These are phyloP conservation scores for Notoglanidium macrostoma DNA, from an alignment of 2,797 vertebrate genomes.

Conservation along the genomic window DNA sequence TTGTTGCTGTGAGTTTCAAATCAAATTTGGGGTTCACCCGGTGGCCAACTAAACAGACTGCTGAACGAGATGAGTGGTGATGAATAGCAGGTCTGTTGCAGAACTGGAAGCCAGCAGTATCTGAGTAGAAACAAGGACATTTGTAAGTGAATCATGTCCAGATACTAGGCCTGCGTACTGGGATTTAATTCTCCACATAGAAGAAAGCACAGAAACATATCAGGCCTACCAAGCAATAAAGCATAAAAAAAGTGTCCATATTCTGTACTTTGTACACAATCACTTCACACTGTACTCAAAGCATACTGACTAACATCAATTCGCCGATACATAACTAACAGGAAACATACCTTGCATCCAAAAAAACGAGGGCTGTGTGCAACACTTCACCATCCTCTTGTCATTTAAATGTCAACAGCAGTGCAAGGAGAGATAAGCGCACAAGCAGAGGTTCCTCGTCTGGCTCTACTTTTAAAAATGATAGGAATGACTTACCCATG, in stretches of 20 bases:
- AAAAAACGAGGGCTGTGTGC: neutral
- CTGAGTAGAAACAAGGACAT: constrained; percentile 36
- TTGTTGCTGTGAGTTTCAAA: constrained; percentile 32
- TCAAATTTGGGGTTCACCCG: constrained; percentile 35
- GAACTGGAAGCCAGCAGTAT: constrained; percentile 26
- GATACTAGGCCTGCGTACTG: neutral
- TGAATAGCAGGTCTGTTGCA: constrained; percentile 34
- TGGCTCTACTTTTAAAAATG: neutral
- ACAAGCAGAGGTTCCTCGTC: neutral
- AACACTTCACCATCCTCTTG: neutral
- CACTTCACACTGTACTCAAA: neutral
- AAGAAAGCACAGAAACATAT: neutral
- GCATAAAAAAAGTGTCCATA: constrained; percentile 5
- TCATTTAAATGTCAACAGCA: neutral
- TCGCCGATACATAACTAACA: neutral
- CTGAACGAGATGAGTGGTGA: constrained; percentile 43
- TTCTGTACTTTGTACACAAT: neutral
- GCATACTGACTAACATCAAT: neutral
- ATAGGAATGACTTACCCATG: neutral
- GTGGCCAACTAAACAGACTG: constrained; percentile 43
- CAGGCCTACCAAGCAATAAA: neutral
- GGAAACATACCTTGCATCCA: neutral
- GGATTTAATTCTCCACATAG: constrained; percentile 6
- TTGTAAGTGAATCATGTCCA: constrained; percentile 15
- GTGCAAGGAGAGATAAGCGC: neutral